Base-by-base conservation (phyloP, 1,140 invertebrate genomes). In the Conus betulinus region DNA sequence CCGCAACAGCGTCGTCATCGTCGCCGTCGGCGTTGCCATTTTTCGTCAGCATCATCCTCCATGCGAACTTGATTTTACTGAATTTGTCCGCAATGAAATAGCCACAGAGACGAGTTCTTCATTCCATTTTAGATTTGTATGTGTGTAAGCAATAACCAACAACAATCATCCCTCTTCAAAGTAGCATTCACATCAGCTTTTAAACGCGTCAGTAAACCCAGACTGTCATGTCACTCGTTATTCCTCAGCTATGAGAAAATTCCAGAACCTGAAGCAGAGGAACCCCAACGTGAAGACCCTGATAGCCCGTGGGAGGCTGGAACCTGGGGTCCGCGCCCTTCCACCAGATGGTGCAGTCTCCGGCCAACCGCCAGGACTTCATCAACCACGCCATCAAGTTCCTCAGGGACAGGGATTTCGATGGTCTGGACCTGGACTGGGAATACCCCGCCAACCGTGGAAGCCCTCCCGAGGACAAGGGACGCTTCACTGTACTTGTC, bases 281-380 rank as follows among this genome's bases (percentile, higher is more conserved):
- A 99, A 99, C 95, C 98, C 98, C 92, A 97, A 98, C 85, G 93
- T 99, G 90, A 99, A 98, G 95, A 98, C 98, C 0, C 95, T 99
- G 95, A 96, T 99, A 87, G 98, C 98, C n/a, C 5, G 98, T 99
- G 89, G 98, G 98, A 13, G 98, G 98, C 0, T 99, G 98, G 98
- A 99, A 98, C 93, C 98, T 99, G 95, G 98, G 98, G 23, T 98
- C 98, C 0, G 96, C 97, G 10, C 96, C 98, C 90, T 95, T 93
- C 87, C 89, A 90, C 2, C 53, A 63, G 15, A 93, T 94, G 93
- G 87, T 92, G 1, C 71, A 57, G 5, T 89, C 89, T 11, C 39
- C 78, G 23, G 88, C 74, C 7, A 90, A 78, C 52, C 84, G 92
- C 51, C 74, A 39, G 3, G 79, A 81, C 39, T 94, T 94, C 88